Evolutionary conservation across 2,113 vertebrate genomes (phyloP).

Genomic region (Crypturellus undulatus): DNA sequence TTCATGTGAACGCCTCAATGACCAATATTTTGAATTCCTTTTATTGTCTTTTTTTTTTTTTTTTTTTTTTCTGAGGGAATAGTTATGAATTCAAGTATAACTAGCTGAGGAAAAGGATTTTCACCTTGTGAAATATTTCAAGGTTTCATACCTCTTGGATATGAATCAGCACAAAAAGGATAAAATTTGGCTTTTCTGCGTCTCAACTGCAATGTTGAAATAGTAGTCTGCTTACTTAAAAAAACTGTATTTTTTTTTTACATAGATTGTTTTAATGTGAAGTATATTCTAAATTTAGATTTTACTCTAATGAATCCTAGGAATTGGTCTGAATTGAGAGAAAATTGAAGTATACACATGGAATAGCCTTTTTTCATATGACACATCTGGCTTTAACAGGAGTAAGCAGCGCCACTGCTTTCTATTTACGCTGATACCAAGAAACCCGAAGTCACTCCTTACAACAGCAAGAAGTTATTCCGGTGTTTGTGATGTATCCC

Average conservation of each 20-base stretch:
- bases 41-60: not conserved
- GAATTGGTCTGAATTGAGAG: not conserved
- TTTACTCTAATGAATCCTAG: not conserved
- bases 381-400: not conserved
- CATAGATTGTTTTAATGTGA: not conserved
- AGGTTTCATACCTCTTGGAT: not conserved
- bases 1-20: not conserved
- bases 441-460: not conserved
- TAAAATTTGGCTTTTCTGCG: not conserved
- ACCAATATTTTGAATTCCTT: not conserved
- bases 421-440: not conserved
- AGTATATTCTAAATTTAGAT: not conserved
- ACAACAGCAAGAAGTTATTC: not conserved
- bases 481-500: not conserved
- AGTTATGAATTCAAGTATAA: not conserved
- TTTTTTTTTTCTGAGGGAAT: rapidly evolving
- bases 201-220: conserved; percentile 7
- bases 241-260: not conserved
- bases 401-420: not conserved
- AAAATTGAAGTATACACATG: not conserved
- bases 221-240: not conserved
- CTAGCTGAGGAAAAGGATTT: not conserved
- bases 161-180: not conserved
- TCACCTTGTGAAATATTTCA: not conserved
- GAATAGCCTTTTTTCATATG: not conserved